A percentile compares a stretch with the other conserved stretches of the same genome.
phyloP scores from a whole-genome alignment of 1,140 invertebrate genomes.

The Globodera ellingtonae region DNA sequence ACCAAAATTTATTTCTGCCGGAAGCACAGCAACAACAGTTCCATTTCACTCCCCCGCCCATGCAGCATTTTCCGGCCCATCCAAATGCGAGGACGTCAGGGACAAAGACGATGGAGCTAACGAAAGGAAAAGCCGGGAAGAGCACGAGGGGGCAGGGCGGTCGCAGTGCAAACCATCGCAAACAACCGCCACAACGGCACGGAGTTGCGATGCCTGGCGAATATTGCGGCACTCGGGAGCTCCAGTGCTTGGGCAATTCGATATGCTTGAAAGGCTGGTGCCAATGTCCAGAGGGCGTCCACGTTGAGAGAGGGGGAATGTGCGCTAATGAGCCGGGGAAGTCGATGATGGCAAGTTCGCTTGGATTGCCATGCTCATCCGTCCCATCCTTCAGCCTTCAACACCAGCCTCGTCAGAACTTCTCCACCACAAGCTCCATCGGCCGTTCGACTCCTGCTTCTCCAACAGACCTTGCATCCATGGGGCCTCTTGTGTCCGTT shows the following conservation, averaged over 20 bases:
- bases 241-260: slow-evolving; percentile 56
- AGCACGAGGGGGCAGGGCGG: too few relatives aligned
- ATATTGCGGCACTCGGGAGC: slow-evolving; percentile 29
- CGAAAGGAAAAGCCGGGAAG: not conserved
- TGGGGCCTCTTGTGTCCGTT: slow-evolving; percentile 35
- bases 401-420: not conserved
- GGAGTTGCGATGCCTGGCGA: slow-evolving; percentile 39
- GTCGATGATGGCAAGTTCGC: not conserved
- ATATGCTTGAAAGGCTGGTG: slow-evolving; percentile 50
- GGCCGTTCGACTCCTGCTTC: slow-evolving; percentile 42
- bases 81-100: not conserved
- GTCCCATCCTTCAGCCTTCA: not conserved
- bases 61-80: slow-evolving; percentile 21
- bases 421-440: not conserved
- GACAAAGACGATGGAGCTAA: not conserved
- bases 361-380: too few relatives aligned
- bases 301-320: slow-evolving; percentile 50
- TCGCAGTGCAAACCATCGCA: not conserved
- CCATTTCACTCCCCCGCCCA: not conserved
- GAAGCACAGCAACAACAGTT: slow-evolving; percentile 7
- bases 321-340: slow-evolving; percentile 14
- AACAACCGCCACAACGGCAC: slow-evolving; percentile 2
- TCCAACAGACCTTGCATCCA: slow-evolving; percentile 35
- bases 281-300: slow-evolving; percentile 50
- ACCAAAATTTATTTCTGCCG: not conserved